A percentile compares a stretch with the other conserved stretches of the same genome.
These are phyloP conservation scores for Lissocephala sabroskyi DNA, from an alignment of 2,888 invertebrate genomes.

Conservation along the genomic window DNA sequence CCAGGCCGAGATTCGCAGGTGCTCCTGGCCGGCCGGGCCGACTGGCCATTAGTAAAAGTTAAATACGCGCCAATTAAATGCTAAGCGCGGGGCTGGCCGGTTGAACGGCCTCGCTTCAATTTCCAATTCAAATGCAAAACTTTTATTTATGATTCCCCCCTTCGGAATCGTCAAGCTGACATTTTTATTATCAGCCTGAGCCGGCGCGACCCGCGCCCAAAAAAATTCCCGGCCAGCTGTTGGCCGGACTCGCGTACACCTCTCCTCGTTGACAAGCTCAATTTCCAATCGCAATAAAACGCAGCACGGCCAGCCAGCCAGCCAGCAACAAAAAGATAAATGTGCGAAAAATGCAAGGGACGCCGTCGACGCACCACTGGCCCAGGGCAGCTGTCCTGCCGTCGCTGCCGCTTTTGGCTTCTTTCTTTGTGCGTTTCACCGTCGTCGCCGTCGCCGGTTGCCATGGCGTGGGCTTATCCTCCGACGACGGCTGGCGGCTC, in stretches of 20 bases:
- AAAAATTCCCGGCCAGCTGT: conserved; percentile 46
- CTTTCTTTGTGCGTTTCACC: conserved; percentile 26
- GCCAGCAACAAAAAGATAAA: conserved; percentile 44
- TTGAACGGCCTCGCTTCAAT: conserved; percentile 24
- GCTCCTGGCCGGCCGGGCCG: conserved; percentile 42
- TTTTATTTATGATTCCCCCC: conserved; percentile 69
- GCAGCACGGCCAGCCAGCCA: conserved; percentile 42
- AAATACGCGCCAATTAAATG: conserved; percentile 55
- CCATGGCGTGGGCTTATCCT: conserved; percentile 60
- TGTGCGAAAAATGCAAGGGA: conserved; percentile 66
- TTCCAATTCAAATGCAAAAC: conserved; percentile 55
- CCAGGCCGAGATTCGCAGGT: conserved; percentile 4
- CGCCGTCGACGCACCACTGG: no score
- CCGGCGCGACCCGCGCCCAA: conserved; percentile 46
- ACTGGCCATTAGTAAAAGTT: conserved; percentile 60
- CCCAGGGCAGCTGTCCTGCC: neutral
- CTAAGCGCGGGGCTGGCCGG: no score
- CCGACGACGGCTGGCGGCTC: conserved; percentile 18
- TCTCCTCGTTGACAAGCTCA: conserved; percentile 62
- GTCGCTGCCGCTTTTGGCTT: conserved; percentile 16
- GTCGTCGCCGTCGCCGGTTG: conserved; percentile 5
- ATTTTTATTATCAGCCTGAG: conserved; percentile 64
- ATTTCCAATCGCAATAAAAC: conserved; percentile 66
- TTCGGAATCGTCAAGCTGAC: conserved; percentile 59
- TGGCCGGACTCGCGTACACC: conserved; percentile 25